These are phyloP conservation scores for Lasioglossum calceatum DNA, from an alignment of 2,888 invertebrate genomes.

Conservation along the genomic window DNA sequence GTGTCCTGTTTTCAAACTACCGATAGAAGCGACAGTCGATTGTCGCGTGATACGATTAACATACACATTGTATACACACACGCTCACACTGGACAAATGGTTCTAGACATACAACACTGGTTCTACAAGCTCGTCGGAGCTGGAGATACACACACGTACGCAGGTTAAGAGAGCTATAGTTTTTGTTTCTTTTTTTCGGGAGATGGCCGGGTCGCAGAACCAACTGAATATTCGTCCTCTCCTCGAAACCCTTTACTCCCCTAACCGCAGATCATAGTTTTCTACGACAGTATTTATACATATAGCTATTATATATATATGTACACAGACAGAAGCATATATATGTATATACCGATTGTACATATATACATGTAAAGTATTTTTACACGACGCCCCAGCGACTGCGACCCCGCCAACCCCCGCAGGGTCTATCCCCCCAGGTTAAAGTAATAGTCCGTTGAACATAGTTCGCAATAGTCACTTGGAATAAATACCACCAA, in stretches of 20 bases:
- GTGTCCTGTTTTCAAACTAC: constrained; percentile 15
- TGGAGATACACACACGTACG: constrained; percentile 22
- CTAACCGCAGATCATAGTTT: constrained; percentile 77
- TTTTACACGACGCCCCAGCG: constrained; percentile 69
- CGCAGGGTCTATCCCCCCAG: constrained; percentile 34
- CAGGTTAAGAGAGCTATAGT: constrained; percentile 41
- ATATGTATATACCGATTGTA: constrained; percentile 65
- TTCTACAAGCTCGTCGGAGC: constrained; percentile 26
- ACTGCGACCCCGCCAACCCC: constrained; percentile 37
- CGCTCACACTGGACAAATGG: constrained; percentile 11
- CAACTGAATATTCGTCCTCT: constrained; percentile 66
- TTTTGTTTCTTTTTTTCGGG: constrained; percentile 40
- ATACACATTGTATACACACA: constrained; percentile 30
- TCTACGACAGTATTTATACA: constrained; percentile 82
- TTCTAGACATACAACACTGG: not conserved
- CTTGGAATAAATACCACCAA: constrained; percentile 80
- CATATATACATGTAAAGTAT: constrained; percentile 74
- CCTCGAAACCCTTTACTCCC: not conserved
- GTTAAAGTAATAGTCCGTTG: constrained; percentile 69
- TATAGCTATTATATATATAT: constrained; percentile 72
- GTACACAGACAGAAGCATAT: constrained; percentile 64
- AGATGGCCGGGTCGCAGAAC: constrained; percentile 61
- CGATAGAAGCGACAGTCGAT: constrained; percentile 31
- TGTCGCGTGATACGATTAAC: constrained; percentile 30
- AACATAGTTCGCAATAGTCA: constrained; percentile 84